Percentiles rank a stretch among this genome's conserved stretches.
Conservation (phyloP, 2,113 vertebrate species). For the Trogon melanurus region DNA sequence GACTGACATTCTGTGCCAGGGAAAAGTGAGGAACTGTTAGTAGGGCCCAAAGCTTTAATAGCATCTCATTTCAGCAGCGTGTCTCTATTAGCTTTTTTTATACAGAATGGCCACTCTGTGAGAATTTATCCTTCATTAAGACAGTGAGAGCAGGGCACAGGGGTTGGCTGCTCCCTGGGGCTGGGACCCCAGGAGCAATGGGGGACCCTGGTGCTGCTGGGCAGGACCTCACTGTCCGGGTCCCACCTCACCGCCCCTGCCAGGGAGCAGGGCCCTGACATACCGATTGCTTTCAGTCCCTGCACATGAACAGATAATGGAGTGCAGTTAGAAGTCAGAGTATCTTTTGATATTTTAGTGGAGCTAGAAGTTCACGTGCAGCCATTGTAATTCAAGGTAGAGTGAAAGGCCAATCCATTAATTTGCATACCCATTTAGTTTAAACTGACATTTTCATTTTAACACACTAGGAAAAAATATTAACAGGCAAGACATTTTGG, state of each 20-base stretch:
- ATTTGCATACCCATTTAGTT: not conserved
- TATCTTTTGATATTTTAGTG: not conserved
- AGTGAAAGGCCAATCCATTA: not conserved
- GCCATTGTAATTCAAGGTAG: not conserved
- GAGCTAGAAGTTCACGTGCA: not conserved
- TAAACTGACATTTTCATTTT: constrained; percentile 33
- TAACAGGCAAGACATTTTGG: not conserved
- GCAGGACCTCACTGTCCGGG: not conserved
- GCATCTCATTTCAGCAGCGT: not conserved
- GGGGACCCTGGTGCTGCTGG: not conserved
- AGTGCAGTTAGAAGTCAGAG: not conserved
- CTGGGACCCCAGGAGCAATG: not conserved
- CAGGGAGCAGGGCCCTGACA: not conserved
- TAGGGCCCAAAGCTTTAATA: not conserved
- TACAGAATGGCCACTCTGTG: not conserved
- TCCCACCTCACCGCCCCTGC: not conserved
- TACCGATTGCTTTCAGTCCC: not conserved
- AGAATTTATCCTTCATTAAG: not conserved
- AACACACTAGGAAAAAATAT: not conserved
- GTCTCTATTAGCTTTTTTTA: not conserved
- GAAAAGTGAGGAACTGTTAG: not conserved
- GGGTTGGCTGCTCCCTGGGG: not conserved
- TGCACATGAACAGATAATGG: not conserved
- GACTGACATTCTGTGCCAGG: not conserved
- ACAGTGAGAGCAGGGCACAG: not conserved